Evolutionary conservation across 2,113 vertebrate species (phyloP).

Genomic region (Hippocampus barbouri): DNA sequence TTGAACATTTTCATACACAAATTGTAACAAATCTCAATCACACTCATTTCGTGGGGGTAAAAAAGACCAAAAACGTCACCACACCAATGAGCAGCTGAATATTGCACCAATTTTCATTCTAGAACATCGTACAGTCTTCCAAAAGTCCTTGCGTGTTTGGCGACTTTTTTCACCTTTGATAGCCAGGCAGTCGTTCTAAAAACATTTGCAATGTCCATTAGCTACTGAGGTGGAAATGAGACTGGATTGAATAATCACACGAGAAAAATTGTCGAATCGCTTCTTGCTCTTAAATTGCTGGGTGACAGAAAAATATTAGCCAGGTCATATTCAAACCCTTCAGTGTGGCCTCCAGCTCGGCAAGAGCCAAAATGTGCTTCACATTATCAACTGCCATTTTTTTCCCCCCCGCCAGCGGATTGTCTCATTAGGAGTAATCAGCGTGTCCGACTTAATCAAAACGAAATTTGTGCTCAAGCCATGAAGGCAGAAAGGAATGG

Average conservation of each 20-base stretch:
- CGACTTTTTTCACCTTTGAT: no score
- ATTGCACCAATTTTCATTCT: no score
- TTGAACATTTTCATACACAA: constrained; percentile 16
- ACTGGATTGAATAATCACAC: background rate
- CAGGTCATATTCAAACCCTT: background rate
- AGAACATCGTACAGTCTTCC: no score
- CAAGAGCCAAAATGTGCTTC: constrained; percentile 23
- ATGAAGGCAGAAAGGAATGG: constrained; percentile 12
- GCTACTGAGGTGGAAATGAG: background rate
- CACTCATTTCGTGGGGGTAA: no score
- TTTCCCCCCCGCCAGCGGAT: constrained; percentile 22
- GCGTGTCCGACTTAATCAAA: constrained; percentile 45
- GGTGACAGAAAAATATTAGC: background rate
- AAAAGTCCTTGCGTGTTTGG: no score
- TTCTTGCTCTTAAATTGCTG: background rate
- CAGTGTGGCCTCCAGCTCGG: constrained; percentile 5
- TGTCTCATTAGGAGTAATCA: constrained; percentile 51
- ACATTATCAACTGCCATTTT: constrained; percentile 13
- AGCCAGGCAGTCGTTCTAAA: background rate
- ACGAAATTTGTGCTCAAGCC: constrained; percentile 26
- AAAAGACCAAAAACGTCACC: no score
- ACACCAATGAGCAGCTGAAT: no score
- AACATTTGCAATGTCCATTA: background rate
- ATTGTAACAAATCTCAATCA: no score
- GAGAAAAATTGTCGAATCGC: no score